Evolutionary conservation across 2,797 vertebrate genomes (phyloP), one percentile per base, ranked within the genome.

Genomic region (Labroides dimidiatus): DNA sequence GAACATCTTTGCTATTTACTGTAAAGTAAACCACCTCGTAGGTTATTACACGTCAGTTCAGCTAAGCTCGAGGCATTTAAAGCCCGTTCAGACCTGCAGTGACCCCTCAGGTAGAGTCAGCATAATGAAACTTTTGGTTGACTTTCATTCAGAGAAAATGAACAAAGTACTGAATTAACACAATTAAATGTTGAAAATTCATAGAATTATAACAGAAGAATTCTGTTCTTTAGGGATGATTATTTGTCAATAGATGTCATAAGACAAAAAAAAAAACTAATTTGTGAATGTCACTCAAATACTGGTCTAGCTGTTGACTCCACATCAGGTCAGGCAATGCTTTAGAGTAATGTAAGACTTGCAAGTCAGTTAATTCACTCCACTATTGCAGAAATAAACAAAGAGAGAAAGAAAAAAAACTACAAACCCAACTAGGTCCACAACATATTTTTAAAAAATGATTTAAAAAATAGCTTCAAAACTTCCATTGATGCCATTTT

Each of bases 301-400:
- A 50, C 69, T 72, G 57, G 48, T 58, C 57, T 50, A 71, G 65
- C 72, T 81, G 85, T 72, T 63, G 70, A 73, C 72, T 58, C 78
- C 73, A 75, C 80, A 64, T 77, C 81, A 79, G 80, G 77, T 75
- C 77, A 84, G 78, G 65, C 67, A 54, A 81, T 65, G 70, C 59
- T 57, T 67, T 60, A 30, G 72, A 65, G 69, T 33, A 79, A 71
- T 56, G 72, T 73, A 89, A 90, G 87, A 86, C 86, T 84, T 80
- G 77, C 59, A 80, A 72, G 85, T 89, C 82, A 81, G 81, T 84
- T 84, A 90, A 88, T 89, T 85, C 85, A 87, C 87, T 86, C 69
- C 81, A 80, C 80, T 81, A 84, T 49, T 67, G 78, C 74, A 72
- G 72, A 70, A 79, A 75, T 13, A 37, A 72, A 64, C 6, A 41